These are phyloP conservation scores for Neosalanx taihuensis DNA, from an alignment of 2,797 vertebrate genomes.

Conservation along the genomic window DNA sequence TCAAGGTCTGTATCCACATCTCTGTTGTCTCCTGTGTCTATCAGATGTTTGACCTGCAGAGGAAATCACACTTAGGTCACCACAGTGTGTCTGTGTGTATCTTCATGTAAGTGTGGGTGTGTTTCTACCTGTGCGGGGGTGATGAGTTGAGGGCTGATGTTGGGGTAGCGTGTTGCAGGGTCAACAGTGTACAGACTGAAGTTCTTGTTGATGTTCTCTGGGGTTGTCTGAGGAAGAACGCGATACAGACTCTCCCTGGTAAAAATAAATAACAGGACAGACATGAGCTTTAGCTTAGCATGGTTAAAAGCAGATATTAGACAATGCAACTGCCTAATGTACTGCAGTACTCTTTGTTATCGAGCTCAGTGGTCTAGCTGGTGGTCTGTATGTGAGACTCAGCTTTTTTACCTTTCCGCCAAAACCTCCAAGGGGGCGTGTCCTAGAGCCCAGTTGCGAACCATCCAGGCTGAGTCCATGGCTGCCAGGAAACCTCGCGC, in stretches of 20 bases:
- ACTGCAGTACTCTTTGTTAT: too few species aligned
- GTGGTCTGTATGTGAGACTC: slow-evolving; percentile 6
- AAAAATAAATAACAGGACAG: slow-evolving; percentile 5
- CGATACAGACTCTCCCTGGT: slow-evolving; percentile 91
- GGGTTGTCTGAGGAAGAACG: slow-evolving; percentile 91
- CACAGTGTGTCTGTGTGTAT: neutral
- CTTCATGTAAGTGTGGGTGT: neutral
- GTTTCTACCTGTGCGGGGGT: slow-evolving; percentile 82
- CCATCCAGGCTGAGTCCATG: slow-evolving; percentile 96
- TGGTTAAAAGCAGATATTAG: too few species aligned
- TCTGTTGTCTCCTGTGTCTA: slow-evolving; percentile 82
- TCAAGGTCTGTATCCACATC: slow-evolving; percentile 67
- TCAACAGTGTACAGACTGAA: slow-evolving; percentile 87
- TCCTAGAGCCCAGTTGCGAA: slow-evolving; percentile 86
- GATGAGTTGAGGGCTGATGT: slow-evolving; percentile 78
- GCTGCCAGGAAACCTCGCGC: slow-evolving; percentile 94
- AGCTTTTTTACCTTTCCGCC: slow-evolving; percentile 82
- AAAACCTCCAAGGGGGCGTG: slow-evolving; percentile 82
- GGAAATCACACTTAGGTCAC: neutral
- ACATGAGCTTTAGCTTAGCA: too few species aligned
- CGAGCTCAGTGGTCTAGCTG: neutral
- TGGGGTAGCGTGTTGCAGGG: slow-evolving; percentile 87
- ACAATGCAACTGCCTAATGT: too few species aligned
- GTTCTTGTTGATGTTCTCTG: slow-evolving; percentile 96
- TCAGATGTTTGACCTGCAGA: slow-evolving; percentile 86